These are phyloP conservation scores for Plecotus auritus DNA, from an alignment of 2,113 vertebrate genomes.

Conservation along the genomic window DNA sequence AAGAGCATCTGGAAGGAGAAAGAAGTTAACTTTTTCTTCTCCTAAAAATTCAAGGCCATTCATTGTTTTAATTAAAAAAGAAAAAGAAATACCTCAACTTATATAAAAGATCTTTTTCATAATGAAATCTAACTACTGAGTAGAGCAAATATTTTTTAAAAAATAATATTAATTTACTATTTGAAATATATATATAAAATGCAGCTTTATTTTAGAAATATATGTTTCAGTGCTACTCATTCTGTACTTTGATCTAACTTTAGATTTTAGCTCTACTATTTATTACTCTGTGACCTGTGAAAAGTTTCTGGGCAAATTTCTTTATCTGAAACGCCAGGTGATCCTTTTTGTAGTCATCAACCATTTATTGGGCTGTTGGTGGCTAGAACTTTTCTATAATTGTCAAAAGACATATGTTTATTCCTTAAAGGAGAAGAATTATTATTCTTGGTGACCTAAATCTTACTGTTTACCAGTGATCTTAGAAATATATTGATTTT, in stretches of 20 bases:
- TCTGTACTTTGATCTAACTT: background rate
- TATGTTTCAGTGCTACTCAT: background rate
- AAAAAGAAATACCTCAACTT: background rate
- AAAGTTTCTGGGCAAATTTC: background rate
- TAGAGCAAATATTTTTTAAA: background rate
- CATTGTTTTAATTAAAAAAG: background rate
- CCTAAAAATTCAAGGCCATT: background rate
- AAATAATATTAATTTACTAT: background rate
- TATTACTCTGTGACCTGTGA: background rate
- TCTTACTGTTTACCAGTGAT: background rate
- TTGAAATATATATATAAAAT: background rate
- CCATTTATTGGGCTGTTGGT: background rate
- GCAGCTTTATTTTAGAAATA: background rate
- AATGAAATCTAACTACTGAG: constrained; percentile 22
- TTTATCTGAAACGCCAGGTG: background rate
- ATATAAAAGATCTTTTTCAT: background rate
- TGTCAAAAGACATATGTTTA: background rate
- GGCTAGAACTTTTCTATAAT: background rate
- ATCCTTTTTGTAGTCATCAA: background rate
- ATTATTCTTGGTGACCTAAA: background rate
- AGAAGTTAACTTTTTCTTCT: background rate
- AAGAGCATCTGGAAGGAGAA: background rate
- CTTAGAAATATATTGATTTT: constrained; percentile 27
- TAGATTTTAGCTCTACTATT: background rate
- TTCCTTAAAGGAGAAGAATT: background rate